Evolutionary conservation across 2,113 vertebrate species (phyloP), one percentile per base, ranked within the genome.

Genomic region (Callaeas wilsoni): DNA sequence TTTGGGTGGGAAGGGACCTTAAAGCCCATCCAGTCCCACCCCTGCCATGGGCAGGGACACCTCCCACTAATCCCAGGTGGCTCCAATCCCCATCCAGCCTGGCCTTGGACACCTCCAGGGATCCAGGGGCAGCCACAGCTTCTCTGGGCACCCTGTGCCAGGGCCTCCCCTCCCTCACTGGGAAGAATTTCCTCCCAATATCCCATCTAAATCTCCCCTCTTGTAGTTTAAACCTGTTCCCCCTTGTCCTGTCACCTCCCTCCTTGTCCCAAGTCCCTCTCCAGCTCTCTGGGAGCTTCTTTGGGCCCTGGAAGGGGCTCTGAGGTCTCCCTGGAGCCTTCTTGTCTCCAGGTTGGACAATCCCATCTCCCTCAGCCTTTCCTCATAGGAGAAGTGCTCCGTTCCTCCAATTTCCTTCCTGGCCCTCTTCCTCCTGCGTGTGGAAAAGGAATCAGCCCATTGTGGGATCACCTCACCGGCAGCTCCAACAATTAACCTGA

Each of bases 401-500:
- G 30, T 18, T n/a, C n/a, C 27, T 62, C 27, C 22, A 2, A 8
- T 39, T 47, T 32, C 22, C 44, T 25, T 37, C 44, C 44, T 8
- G 23, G 32, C 17, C 21, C 21, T 33, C 27, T 2, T 46, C 59
- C 55, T 82, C 35, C 46, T n/a, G 0, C 29, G 3, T 6, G 30
- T n/a, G 50, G 42, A 16, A 18, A 55, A 55, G 17, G 68, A 46
- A 22, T 13, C 20, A 0, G 7, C 14, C 55, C 7, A 0, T 29
- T 12, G 4, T 4, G 13, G 33, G 35, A 87, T 33, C 74, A 9
- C 5, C 1, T 50, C 49, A 8, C n/a, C 19, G 32, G 27, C 41
- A 35, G 26, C 23, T 59, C 41, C 39, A 13, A 5, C 42, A 46
- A 33, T 35, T 46, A 14, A 42, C 44, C 67, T 18, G 82, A 60